Evolutionary conservation across 2,797 vertebrate species (phyloP).

Genomic region (Loriculus beryllinus): DNA sequence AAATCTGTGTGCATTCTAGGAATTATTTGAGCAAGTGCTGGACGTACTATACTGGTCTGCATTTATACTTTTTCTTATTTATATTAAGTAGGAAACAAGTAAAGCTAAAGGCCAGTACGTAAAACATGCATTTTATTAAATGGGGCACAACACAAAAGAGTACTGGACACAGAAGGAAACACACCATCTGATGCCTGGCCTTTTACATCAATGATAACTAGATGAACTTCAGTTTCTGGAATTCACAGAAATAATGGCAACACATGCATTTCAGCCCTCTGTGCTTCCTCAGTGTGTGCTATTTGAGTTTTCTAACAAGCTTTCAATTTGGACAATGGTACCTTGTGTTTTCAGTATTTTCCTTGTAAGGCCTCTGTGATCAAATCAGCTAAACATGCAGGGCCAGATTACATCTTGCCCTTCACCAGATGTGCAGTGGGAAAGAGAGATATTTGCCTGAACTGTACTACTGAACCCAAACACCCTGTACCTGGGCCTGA

Average conservation of each 20-base stretch:
- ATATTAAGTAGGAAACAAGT: neutral
- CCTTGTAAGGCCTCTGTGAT: neutral
- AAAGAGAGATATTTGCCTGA: neutral
- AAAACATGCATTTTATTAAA: neutral
- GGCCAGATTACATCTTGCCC: neutral
- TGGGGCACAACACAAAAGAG: neutral
- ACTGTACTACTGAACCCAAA: neutral
- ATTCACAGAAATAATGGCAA: neutral
- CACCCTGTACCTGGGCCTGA: neutral
- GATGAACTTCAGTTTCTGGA: neutral
- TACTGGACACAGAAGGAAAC: neutral
- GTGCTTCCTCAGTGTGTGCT: neutral
- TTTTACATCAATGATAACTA: neutral
- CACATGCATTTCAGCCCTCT: neutral
- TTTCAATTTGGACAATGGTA: neutral
- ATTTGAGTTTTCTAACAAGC: neutral
- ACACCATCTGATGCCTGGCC: neutral
- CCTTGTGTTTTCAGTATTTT: neutral
- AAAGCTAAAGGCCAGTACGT: neutral
- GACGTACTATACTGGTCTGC: neutral
- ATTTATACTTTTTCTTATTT: neutral
- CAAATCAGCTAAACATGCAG: neutral
- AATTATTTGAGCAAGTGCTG: neutral
- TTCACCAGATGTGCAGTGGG: neutral
- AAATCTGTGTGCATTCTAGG: fast-evolving